Percentiles rank a stretch among this genome's conserved stretches.
Conservation (phyloP, 2,797 vertebrate genomes). For the Bradypodion pumilum region DNA sequence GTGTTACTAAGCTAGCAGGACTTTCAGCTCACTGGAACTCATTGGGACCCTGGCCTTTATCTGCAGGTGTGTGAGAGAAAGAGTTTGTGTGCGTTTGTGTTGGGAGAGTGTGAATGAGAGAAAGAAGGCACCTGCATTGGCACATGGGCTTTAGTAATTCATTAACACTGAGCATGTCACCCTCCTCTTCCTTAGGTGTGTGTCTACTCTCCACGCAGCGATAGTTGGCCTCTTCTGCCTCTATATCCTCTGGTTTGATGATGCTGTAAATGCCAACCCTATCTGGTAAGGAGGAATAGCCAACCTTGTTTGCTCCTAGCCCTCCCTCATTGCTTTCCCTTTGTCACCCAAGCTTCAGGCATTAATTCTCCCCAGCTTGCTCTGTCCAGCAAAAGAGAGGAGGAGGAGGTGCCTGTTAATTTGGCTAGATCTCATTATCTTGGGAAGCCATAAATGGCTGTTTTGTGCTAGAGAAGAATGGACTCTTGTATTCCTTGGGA, state of each 20-base stretch:
- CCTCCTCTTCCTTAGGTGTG: constrained; percentile 68
- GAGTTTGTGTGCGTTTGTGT: background rate
- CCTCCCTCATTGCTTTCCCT: background rate
- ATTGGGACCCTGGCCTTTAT: too few relatives aligned
- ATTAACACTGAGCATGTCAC: background rate
- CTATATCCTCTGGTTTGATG: constrained; percentile 84
- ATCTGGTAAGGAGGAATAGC: constrained; percentile 79
- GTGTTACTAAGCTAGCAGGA: too few relatives aligned
- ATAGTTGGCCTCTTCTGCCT: constrained; percentile 83
- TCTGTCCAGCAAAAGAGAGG: background rate
- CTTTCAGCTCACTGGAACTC: too few relatives aligned
- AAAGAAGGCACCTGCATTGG: too few relatives aligned
- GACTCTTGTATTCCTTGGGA: background rate
- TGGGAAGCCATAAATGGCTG: constrained; percentile 8
- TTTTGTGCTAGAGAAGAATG: constrained; percentile 23
- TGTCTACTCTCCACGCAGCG: constrained; percentile 82
- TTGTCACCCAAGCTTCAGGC: too few relatives aligned
- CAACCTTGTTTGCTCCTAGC: background rate
- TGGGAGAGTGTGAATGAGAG: too few relatives aligned
- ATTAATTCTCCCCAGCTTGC: background rate
- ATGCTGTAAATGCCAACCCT: constrained; percentile 79
- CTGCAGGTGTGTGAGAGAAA: too few relatives aligned
- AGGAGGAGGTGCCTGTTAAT: background rate
- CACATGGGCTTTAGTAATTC: background rate
- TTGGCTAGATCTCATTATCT: background rate